These are phyloP conservation scores for Drosophila auraria DNA, from an alignment of 1,140 invertebrate species.

Conservation along the genomic window DNA sequence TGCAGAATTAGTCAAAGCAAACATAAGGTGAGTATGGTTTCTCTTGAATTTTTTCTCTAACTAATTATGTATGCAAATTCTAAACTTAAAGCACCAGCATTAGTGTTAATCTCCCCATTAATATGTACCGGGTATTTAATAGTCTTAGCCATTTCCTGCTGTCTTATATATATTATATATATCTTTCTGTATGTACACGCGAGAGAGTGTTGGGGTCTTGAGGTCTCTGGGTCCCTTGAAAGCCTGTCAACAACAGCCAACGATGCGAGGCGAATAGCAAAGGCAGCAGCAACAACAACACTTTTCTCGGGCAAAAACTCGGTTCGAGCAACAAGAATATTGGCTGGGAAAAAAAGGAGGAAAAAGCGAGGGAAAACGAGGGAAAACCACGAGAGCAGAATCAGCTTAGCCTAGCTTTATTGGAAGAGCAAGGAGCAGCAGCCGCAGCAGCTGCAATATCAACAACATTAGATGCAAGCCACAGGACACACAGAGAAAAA, in stretches of 20 bases:
- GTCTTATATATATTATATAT: not conserved
- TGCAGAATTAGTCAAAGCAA: not conserved
- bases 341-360: constrained; percentile 7
- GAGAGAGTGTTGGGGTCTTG: constrained; percentile 29
- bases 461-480: constrained; percentile 6
- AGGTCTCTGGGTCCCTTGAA: constrained; percentile 38
- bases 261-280: constrained; percentile 27
- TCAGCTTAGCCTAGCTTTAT: constrained; percentile 16
- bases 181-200: constrained; percentile 4
- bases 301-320: not conserved
- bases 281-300: constrained; percentile 13
- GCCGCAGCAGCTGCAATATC: constrained; percentile 3
- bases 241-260: constrained; percentile 69
- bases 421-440: constrained; percentile 8
- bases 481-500: not conserved
- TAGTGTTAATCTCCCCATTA: no score
- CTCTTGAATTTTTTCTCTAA: no score
- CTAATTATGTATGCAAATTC: no score
- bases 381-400: not conserved
- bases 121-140: not conserved
- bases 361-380: not conserved
- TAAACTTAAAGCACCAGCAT: accelerated
- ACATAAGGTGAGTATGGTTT: no score
- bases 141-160: not conserved
- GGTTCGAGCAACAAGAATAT: constrained; percentile 17